Percentiles rank a stretch among this genome's conserved stretches.
Evolutionary conservation across 1,140 invertebrate genomes (phyloP).

Genomic region (Anastatus disparis): DNA sequence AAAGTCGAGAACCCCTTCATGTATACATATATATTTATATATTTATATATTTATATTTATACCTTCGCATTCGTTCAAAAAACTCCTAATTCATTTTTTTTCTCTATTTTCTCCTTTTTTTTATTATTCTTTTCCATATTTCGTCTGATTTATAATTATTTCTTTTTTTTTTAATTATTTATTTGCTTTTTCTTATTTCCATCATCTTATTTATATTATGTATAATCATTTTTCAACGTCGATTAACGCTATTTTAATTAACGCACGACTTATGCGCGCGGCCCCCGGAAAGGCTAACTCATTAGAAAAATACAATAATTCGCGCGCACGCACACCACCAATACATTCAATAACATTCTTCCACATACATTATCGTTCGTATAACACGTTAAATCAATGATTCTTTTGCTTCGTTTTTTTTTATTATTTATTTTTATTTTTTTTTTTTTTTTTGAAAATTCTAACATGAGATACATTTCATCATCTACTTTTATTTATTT

Average conservation of each 20-base stretch:
- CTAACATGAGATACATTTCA: too few species aligned
- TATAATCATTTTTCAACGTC: slow-evolving; percentile 43
- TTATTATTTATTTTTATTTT: background rate
- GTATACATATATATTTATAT: slow-evolving; percentile 49
- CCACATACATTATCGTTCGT: background rate
- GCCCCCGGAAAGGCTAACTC: slow-evolving; percentile 49
- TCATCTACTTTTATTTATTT: too few species aligned
- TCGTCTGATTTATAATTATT: slow-evolving; percentile 25
- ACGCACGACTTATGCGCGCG: slow-evolving; percentile 5
- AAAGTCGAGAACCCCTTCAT: slow-evolving; percentile 48
- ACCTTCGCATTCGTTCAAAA: slow-evolving; percentile 35
- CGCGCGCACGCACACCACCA: slow-evolving; percentile 43
- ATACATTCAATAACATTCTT: background rate
- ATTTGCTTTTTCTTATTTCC: background rate
- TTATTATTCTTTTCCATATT: slow-evolving; percentile 33
- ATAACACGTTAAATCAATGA: background rate
- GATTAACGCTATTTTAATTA: slow-evolving; percentile 28
- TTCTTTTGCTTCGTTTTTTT: background rate
- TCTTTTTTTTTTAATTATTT: background rate
- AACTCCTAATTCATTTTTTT: slow-evolving; percentile 17
- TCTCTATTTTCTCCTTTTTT: too few species aligned
- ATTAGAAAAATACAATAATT: slow-evolving; percentile 65
- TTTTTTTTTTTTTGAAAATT: too few species aligned
- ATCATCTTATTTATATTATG: slow-evolving; percentile 45
- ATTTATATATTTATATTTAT: slow-evolving; percentile 45